Base-by-base conservation (phyloP, 2,888 invertebrate genomes). In the Lithophane semibrunnea region DNA sequence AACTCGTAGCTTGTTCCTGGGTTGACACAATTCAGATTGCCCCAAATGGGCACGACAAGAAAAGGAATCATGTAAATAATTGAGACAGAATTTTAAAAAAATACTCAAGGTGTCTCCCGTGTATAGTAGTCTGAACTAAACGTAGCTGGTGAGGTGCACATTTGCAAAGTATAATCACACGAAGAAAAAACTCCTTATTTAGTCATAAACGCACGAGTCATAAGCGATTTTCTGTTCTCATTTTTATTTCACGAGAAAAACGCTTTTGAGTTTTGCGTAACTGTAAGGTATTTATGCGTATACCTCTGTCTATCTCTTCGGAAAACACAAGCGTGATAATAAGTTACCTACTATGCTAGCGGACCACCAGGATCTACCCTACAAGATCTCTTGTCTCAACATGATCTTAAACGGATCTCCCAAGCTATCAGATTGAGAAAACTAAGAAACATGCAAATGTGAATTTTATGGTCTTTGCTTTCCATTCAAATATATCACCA, bases 361-460 rank as follows among this genome's bases (percentile, higher is more conserved):
- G n/a, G 13, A 54, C 42, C 49, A 78, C 52, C 37, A 80, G 79
- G 78, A 80, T 77, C 47, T 16, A 42, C 29, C 9, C 12, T 52
- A n/a, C 56, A 69, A 77, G 60, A 24, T 21, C 69, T 24, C 66
- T 49, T 47, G n/a, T 75, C 78, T 60, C 29, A 44, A 52, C 37
- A 67, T 63, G 60, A 80, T 83, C 80, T 63, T 61, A 71, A 77
- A 74, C 61, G 67, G 83, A 86, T 73, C 75, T 72, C 37, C 4
- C 10, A 18, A 56, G 60, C 42, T 76, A 86, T 86, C 86, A 78
- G 83, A 82, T 85, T 69, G 16, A 75, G 60, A 79, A 66, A 67
- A 66, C 75, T 58, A 7, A 61, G 54, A 73, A 61, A 76, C 58
- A 84, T 85, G 74, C 79, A 86, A 84, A 86, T 86, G 24, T 44